Conservation (phyloP, 2,797 vertebrate species). For the Microchirus variegatus region DNA sequence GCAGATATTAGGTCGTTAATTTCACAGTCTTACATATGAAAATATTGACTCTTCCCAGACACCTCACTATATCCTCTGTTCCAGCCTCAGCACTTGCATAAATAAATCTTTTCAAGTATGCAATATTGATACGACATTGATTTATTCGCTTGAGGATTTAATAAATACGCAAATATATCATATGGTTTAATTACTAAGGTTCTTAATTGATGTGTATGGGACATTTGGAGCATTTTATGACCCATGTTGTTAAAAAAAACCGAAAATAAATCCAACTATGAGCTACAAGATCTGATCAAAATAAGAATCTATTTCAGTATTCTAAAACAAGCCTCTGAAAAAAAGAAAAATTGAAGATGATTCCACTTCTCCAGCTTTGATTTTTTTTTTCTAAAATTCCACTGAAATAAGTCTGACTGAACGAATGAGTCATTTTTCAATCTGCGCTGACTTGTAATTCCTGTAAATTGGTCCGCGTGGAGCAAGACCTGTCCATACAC, state of each 20-base stretch:
- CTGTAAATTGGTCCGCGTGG: conserved; percentile 27
- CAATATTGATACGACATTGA: conserved; percentile 72
- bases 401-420: conserved; percentile 21
- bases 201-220: conserved; percentile 65
- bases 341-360: conserved; percentile 5
- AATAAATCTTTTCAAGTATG: conserved; percentile 72
- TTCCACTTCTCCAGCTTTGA: conserved; percentile 8
- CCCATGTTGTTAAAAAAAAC: neutral
- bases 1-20: conserved; percentile 83
- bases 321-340: neutral
- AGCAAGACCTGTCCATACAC: conserved; percentile 20
- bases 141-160: conserved; percentile 70
- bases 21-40: conserved; percentile 83
- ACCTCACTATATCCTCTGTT: conserved; percentile 67
- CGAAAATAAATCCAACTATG: neutral
- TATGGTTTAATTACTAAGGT: conserved; percentile 69
- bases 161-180: conserved; percentile 78
- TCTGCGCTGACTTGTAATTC: conserved; percentile 38
- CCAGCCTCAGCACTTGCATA: conserved; percentile 63
- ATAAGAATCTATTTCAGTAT: conserved; percentile 1
- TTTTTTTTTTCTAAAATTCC: conserved; percentile 7
- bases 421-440: conserved; percentile 50
- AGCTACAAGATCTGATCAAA: conserved; percentile 9
- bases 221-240: conserved; percentile 11
- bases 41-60: conserved; percentile 85